Evolutionary conservation across 2,888 invertebrate species (phyloP).

Genomic region (Plagodis dolabraria): DNA sequence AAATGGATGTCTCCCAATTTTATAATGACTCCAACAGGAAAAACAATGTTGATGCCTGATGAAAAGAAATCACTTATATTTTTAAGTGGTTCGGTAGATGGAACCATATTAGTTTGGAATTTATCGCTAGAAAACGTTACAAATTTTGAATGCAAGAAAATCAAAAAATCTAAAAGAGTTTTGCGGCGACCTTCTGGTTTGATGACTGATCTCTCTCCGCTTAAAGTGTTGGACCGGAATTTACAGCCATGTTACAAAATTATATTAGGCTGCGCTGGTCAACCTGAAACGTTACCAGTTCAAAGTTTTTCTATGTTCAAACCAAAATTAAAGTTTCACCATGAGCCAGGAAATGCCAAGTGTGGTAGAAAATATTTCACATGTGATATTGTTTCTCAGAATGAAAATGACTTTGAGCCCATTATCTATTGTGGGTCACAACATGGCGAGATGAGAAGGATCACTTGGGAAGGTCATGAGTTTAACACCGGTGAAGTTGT

Average conservation of each 20-base stretch:
- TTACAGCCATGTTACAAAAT: constrained; percentile 87
- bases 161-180: constrained; percentile 76
- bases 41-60: constrained; percentile 59
- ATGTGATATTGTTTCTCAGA: constrained; percentile 60
- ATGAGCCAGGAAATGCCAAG: constrained; percentile 57
- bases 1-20: constrained; percentile 88
- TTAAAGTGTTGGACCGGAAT: constrained; percentile 84
- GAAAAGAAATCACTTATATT: constrained; percentile 84
- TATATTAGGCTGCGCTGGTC: constrained; percentile 73
- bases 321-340: constrained; percentile 63
- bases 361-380: constrained; percentile 73
- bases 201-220: constrained; percentile 84
- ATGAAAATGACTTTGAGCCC: constrained; percentile 58
- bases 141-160: constrained; percentile 62
- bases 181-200: constrained; percentile 84
- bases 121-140: constrained; percentile 80
- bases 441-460: constrained; percentile 72
- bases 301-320: constrained; percentile 71
- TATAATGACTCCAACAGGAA: constrained; percentile 85
- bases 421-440: constrained; percentile 69
- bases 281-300: constrained; percentile 64
- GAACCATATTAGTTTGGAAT: constrained; percentile 89
- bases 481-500: constrained; percentile 86
- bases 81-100: constrained; percentile 87
- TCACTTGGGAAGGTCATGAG: constrained; percentile 88